Conservation (phyloP, 2,113 vertebrate genomes). For the Muntiacus reevesi region DNA sequence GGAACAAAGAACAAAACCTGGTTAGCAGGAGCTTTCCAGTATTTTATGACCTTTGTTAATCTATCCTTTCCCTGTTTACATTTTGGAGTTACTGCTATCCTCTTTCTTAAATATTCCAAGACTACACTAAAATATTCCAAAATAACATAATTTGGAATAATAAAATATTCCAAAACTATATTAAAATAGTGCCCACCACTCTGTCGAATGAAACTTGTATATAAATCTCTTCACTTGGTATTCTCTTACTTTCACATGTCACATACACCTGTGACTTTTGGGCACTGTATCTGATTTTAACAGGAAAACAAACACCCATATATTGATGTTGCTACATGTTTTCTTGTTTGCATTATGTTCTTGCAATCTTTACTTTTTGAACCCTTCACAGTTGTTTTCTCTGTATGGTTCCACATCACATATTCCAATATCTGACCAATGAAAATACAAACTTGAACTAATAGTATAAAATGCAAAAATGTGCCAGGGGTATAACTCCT, state of each 20-base stretch:
- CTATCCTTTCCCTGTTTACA: neutral
- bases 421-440: conserved; percentile 4
- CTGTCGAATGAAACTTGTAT: neutral
- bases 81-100: neutral
- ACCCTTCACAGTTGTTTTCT: neutral
- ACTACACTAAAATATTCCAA: neutral
- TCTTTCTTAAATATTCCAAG: neutral
- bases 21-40: neutral
- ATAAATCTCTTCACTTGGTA: neutral
- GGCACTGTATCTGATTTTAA: neutral
- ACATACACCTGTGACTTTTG: neutral
- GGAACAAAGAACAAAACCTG: neutral
- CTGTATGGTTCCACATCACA: neutral
- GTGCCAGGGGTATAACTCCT: neutral
- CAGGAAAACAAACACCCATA: neutral
- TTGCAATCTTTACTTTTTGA: neutral
- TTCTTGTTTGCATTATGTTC: conserved; percentile 10
- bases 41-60: neutral
- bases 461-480: neutral
- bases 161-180: neutral
- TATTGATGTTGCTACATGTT: neutral
- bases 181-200: neutral
- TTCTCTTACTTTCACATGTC: neutral
- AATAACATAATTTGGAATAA: neutral
- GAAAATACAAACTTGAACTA: neutral